Conservation (phyloP, 64 coral and sea anemone genomes). For the Pocillopora damicornis region DNA sequence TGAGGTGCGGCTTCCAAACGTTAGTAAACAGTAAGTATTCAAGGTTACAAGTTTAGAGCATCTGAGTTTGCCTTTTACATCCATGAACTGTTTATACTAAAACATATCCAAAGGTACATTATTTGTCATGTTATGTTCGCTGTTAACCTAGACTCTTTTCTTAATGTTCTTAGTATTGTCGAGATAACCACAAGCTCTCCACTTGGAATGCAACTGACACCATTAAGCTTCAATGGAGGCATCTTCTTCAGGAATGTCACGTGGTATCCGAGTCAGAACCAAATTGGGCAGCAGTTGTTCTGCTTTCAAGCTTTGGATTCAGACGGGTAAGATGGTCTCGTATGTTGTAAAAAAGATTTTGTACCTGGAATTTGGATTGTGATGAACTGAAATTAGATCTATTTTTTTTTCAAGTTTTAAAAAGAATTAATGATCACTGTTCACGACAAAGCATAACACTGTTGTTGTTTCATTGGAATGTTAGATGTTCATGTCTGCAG, state of each 20-base stretch:
- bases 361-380: not conserved
- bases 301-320: not conserved
- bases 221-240: not conserved
- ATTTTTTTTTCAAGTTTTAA: too few species aligned
- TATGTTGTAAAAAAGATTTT: not conserved
- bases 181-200: not conserved
- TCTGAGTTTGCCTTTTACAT: too few species aligned
- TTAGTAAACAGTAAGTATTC: not conserved
- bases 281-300: not conserved
- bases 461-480: too few species aligned
- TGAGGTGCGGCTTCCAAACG: not conserved
- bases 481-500: too few species aligned
- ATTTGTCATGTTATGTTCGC: too few species aligned
- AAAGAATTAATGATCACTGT: too few species aligned
- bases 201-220: not conserved
- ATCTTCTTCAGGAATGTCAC: constrained; percentile 1
- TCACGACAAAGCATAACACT: too few species aligned
- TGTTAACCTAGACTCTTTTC: too few species aligned
- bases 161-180: not conserved
- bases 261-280: not conserved
- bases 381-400: too few species aligned
- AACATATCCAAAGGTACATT: too few species aligned
- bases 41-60: too few species aligned
- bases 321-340: not conserved
- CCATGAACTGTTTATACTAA: too few species aligned